A percentile compares a stretch with the other conserved stretches of the same genome.
Evolutionary conservation across 2,113 vertebrate species (phyloP).

Genomic region (Neotoma lepida): DNA sequence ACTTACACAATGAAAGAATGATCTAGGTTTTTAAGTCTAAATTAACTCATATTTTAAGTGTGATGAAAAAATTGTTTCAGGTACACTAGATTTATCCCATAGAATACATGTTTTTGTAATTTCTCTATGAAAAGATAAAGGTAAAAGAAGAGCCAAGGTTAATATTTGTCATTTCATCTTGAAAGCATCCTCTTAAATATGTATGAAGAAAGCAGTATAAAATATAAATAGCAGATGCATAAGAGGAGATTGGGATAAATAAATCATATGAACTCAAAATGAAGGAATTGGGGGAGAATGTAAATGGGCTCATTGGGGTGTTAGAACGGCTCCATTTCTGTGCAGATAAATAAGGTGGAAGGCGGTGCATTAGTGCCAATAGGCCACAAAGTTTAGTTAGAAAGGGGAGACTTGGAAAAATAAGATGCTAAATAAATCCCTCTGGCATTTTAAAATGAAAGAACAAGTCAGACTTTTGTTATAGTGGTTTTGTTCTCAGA

Average conservation of each 20-base stretch:
- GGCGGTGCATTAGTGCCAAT: background rate
- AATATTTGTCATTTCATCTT: conserved; percentile 62
- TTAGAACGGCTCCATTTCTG: background rate
- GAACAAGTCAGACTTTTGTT: background rate
- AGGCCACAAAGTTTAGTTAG: background rate
- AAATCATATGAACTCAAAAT: conserved; percentile 72
- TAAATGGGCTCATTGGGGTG: conserved; percentile 18
- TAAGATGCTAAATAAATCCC: conserved; percentile 33
- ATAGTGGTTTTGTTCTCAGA: background rate
- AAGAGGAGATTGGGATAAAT: conserved; percentile 68
- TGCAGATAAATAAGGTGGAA: conserved; percentile 22
- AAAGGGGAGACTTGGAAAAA: conserved; percentile 41
- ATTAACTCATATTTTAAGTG: background rate
- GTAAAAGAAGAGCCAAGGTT: conserved; percentile 62
- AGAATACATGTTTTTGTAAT: background rate
- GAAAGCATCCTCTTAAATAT: conserved; percentile 66
- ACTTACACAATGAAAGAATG: conserved; percentile 9
- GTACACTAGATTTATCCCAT: conserved; percentile 10
- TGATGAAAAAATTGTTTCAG: conserved; percentile 41
- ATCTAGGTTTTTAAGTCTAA: conserved; percentile 11
- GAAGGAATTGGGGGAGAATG: conserved; percentile 19
- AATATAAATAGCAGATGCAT: conserved; percentile 65
- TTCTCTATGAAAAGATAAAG: conserved; percentile 51
- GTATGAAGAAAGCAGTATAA: conserved; percentile 44
- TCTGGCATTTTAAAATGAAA: conserved; percentile 34